Conservation (phyloP, 2,888 invertebrate genomes). For the Steromphala cineraria region DNA sequence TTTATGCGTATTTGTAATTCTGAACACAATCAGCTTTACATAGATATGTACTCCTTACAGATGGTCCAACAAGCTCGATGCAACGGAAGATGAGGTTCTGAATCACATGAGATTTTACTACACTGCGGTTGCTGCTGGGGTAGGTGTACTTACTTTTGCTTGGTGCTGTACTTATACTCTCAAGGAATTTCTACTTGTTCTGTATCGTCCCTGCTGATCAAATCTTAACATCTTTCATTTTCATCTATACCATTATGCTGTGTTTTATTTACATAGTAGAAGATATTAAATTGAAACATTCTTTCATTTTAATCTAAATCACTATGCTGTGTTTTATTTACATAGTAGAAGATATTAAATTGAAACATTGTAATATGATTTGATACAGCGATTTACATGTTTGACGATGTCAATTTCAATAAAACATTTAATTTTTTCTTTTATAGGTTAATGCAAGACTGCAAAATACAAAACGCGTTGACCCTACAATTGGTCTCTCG, state of each 20-base stretch:
- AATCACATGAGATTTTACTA: neutral
- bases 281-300: too few species aligned
- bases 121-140: neutral
- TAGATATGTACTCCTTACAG: neutral
- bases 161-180: neutral
- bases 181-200: too few species aligned
- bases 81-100: neutral
- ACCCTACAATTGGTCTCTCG: neutral
- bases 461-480: neutral
- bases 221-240: too few species aligned
- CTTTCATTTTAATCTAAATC: too few species aligned
- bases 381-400: too few species aligned
- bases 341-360: too few species aligned
- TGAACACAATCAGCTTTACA: too few species aligned
- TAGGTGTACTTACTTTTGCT: neutral
- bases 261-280: too few species aligned
- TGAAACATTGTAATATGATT: too few species aligned
- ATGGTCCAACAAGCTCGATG: neutral
- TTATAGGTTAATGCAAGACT: slow-evolving; percentile 6
- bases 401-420: neutral
- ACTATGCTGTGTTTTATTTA: too few species aligned
- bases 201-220: neutral
- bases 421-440: neutral
- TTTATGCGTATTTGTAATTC: too few species aligned
- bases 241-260: too few species aligned